Evolutionary conservation across 2,113 vertebrate genomes (phyloP), one percentile per base, ranked within the genome.

Genomic region (Calonectris borealis): DNA sequence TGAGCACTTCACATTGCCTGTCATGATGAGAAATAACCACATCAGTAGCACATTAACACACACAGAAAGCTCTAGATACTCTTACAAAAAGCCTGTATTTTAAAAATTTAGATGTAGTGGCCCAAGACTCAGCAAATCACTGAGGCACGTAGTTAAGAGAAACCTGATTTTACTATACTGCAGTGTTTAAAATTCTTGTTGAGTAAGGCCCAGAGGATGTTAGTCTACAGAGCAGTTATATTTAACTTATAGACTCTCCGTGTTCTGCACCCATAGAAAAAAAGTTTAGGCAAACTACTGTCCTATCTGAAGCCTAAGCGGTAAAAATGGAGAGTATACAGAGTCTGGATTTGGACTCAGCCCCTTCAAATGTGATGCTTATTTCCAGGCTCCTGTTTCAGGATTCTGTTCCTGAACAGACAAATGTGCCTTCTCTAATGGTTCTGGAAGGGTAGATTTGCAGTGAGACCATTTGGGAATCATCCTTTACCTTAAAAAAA

Each of bases 1-100:
- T 42, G 83, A 87, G 68, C 76, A 32, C 91, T 91, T 98, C 97
- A 98, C 98, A 98, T 98, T 89, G 97, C 98, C 98, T 98, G 96
- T 18, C 5, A 34, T 7, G 38, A 86, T 49, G 40, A 82, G 86
- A 94, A 95, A 92, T 3, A 82, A 10, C 34, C 34, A 16, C 1
- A 13, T 90, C 90, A 96, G 84, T 36, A 78, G 16, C 70, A 25
- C 0, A 40, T 32, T 25, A 72, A 48, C 57, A 78, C 1, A 5
- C 65, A 76, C 5, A 64, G 22, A 62, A 36, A 65, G 20, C 6
- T 48, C 44, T 36, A 34, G 48, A 60, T 60, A 20, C 51, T 81
- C 64, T 87, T 69, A 78, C 34, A 82, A 90, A 78, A 7, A 0
- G 5, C 3, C 3, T 3, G 0, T 10, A 15, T 86, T 86, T 66